Evolutionary conservation across 2,888 invertebrate genomes (phyloP), one percentile per base, ranked within the genome.

Genomic region (Harpalus rubripes): DNA sequence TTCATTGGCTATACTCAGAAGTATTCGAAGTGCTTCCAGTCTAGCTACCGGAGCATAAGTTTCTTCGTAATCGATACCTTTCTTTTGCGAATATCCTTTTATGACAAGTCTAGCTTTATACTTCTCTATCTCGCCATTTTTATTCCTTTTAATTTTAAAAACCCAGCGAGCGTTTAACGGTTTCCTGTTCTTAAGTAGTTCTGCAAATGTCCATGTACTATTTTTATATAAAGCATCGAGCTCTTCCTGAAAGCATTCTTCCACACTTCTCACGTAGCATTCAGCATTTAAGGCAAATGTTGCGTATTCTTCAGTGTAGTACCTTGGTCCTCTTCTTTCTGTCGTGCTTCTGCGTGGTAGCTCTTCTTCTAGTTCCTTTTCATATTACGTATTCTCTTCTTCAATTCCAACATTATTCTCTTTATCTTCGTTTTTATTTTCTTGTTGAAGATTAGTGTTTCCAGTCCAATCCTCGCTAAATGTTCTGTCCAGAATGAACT

Each of bases 51-150:
- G 68, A 32, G 1, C 86, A 79, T 85, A 87, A 7, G 86, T 88
- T 85, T 88, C 87, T 59, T 86, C 81, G 81, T 86, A 87, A 74
- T 88, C 87, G n/a, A 81, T 86, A 2, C 87, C 87, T 80, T 78
- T 16, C 87, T 58, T 87, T 22, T 22, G 22, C 3, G 22, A 22
- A 22, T 2, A 3, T 22, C 22, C 22, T 22, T 3, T 22, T 22
- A 22, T 22, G 22, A 22, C 22, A 22, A 22, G 22, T 22, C 22
- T 1, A 3, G 22, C 22, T 22, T 22, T 87, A 18, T 86, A 83
- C 15, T 59, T 85, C 16, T 81, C 84, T n/a, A 86, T 68, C n/a
- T 86, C 61, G 15, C 86, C 22, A 22, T 22, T 22, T 22, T 22
- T 22, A 22, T 22, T 22, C 22, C 86, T 7, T 63, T 87, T 87